Evolutionary conservation across 2,888 invertebrate genomes (phyloP).

Genomic region (Gonocerus acuteangulatus): DNA sequence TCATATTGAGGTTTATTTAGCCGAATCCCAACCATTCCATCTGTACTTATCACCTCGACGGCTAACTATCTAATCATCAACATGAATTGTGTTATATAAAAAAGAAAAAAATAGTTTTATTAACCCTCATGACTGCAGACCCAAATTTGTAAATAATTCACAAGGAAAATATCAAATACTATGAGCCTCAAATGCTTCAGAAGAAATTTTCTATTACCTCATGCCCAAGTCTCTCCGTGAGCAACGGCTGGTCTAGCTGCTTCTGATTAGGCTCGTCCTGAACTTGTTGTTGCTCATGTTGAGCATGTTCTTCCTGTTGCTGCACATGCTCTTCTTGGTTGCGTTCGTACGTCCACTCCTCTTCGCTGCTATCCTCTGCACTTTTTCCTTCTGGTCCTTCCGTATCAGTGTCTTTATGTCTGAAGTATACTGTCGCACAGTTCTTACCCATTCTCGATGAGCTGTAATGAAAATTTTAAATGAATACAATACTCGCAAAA

Average conservation of each 20-base stretch:
- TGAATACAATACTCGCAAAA: background rate
- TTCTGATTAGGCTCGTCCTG: constrained; percentile 21
- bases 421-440: constrained; percentile 76
- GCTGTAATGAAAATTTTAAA: constrained; percentile 50
- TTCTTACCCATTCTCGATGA: constrained; percentile 67
- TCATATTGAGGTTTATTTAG: no score
- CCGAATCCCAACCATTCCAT: no score
- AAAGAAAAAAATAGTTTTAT: no score
- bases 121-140: no score
- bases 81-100: no score
- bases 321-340: background rate
- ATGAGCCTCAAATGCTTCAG: no score
- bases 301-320: background rate
- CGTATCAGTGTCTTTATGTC: constrained; percentile 78
- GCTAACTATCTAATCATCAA: no score
- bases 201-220: no score
- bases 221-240: constrained; percentile 24
- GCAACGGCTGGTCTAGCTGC: constrained; percentile 34
- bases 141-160: no score
- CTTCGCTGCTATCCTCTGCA: constrained; percentile 53
- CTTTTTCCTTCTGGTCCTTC: constrained; percentile 54
- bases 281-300: constrained; percentile 32
- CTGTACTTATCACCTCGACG: no score
- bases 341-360: constrained; percentile 58
- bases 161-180: no score